phyloP scores from a whole-genome alignment of 2,113 vertebrate genomes.

The Pseudorhombus dupliciocellatus region DNA sequence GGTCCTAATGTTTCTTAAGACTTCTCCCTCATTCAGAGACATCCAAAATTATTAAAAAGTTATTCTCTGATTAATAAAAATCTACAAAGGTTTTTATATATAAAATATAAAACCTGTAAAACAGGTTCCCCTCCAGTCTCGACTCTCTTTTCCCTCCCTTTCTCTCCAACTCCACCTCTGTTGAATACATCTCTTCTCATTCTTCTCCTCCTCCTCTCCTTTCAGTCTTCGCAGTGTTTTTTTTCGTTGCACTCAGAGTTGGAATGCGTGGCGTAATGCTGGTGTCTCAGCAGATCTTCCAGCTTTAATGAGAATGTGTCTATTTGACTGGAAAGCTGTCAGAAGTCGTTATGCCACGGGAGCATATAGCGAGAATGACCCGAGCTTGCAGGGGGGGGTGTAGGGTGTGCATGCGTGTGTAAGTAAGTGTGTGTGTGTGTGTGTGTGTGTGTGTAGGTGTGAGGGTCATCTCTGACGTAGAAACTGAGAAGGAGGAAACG shows the following conservation, averaged over 20 bases:
- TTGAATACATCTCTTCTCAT: conserved; percentile 28
- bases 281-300: conserved; percentile 67
- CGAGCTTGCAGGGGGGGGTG: conserved; percentile 1
- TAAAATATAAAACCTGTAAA: no score
- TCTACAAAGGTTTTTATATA: no score
- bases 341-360: conserved; percentile 55
- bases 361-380: conserved; percentile 39
- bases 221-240: conserved; percentile 1
- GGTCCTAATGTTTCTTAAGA: background rate
- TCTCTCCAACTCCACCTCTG: conserved; percentile 18
- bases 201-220: background rate
- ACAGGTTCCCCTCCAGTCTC: background rate
- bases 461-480: conserved; percentile 42
- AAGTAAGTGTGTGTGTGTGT: background rate
- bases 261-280: conserved; percentile 71
- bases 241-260: conserved; percentile 29
- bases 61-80: no score
- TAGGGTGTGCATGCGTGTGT: conserved; percentile 16
- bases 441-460: conserved; percentile 33
- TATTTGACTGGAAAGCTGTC: conserved; percentile 83
- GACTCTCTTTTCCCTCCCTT: background rate
- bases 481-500: background rate
- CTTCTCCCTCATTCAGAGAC: no score
- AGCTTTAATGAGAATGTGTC: conserved; percentile 70
- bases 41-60: no score